phyloP scores from a whole-genome alignment of 1,140 invertebrate genomes.

The Apis laboriosa region DNA sequence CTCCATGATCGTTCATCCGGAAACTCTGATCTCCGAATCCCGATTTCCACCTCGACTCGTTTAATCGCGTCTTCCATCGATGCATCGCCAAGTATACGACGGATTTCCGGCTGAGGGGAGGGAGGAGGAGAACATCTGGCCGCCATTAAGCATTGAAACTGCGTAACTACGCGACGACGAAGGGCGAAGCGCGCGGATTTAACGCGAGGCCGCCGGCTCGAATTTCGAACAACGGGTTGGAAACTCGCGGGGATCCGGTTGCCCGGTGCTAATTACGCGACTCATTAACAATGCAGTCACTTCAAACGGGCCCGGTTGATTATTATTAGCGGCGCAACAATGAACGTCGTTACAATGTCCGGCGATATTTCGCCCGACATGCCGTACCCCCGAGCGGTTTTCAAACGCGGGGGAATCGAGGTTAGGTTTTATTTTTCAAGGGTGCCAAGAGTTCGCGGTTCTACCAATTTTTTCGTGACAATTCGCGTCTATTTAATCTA shows the following conservation, averaged over 20 bases:
- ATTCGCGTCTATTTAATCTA: no score
- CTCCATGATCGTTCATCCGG: no score
- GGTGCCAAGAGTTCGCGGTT: no score
- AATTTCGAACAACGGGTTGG: constrained; percentile 4
- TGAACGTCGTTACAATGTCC: constrained; percentile 47
- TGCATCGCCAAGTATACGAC: neutral
- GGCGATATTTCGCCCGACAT: constrained; percentile 42
- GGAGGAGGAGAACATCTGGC: neutral
- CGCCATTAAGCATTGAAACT: neutral
- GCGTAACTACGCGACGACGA: no score
- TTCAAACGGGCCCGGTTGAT: constrained; percentile 58
- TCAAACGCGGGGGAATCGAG: no score
- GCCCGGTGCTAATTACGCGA: constrained; percentile 64
- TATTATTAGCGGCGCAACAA: constrained; percentile 63
- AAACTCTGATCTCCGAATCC: neutral
- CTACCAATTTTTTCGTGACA: no score
- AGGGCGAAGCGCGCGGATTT: neutral
- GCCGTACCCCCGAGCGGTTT: neutral
- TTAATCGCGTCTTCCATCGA: neutral
- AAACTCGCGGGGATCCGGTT: constrained; percentile 51
- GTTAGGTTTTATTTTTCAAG: no score
- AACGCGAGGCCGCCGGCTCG: neutral
- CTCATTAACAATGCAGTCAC: constrained; percentile 67
- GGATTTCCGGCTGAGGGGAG: neutral
- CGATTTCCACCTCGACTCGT: no score